phyloP scores from a whole-genome alignment of 2,888 invertebrate species.

The Antheraea yamamai region DNA sequence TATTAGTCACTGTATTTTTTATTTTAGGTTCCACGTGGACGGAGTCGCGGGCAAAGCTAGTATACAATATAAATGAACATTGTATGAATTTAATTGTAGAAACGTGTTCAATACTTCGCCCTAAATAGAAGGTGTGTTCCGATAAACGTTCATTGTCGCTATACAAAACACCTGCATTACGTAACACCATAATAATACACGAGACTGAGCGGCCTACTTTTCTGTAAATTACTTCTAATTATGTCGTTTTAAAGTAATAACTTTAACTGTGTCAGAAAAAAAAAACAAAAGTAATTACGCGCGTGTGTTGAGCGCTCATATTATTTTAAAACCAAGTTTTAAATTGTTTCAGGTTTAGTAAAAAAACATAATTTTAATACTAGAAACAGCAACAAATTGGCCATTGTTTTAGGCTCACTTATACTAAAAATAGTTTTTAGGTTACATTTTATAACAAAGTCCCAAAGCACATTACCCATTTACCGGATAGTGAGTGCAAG shows the following conservation, averaged over 20 bases:
- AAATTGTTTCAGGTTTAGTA: no score
- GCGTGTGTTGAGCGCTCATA: neutral
- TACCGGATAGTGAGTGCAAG: no score
- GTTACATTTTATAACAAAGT: no score
- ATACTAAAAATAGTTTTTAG: no score
- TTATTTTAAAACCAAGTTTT: no score
- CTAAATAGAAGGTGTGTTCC: constrained; percentile 1
- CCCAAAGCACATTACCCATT: no score
- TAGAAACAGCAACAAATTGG: no score
- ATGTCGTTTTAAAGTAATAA: neutral
- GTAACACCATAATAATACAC: constrained; percentile 1
- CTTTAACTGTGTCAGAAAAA: neutral
- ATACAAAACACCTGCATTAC: neutral
- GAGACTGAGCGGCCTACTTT: neutral
- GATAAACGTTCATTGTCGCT: constrained; percentile 4
- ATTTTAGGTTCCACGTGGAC: no score
- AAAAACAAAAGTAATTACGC: neutral
- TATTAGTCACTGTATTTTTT: no score
- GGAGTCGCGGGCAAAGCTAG: neutral
- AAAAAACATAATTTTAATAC: no score
- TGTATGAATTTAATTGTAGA: neutral
- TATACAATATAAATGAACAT: neutral
- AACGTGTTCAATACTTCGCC: neutral
- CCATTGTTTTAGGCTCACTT: no score
- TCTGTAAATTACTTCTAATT: neutral